Conservation (phyloP, 2,797 vertebrate genomes). For the Coccyzus lansbergi region DNA sequence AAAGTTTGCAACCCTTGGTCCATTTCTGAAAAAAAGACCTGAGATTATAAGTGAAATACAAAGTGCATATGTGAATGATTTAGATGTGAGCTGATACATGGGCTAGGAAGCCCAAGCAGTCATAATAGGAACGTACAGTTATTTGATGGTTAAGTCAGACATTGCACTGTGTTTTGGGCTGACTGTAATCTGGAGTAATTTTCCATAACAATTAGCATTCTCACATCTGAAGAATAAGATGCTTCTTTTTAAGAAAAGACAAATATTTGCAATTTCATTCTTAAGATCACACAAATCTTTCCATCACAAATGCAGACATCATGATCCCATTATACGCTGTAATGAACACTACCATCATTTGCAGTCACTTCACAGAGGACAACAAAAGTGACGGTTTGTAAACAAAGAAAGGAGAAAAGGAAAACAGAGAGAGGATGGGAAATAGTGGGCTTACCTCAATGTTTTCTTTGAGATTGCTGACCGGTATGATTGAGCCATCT, state of each 20-base stretch:
- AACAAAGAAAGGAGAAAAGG: background rate
- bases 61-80: background rate
- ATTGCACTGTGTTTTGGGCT: background rate
- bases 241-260: background rate
- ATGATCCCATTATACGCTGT: background rate
- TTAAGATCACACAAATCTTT: background rate
- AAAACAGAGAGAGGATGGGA: background rate
- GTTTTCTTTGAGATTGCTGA: slow-evolving; percentile 84
- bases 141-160: background rate
- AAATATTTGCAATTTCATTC: background rate
- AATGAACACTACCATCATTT: background rate
- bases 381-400: background rate
- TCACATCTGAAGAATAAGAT: background rate
- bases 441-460: slow-evolving; percentile 83
- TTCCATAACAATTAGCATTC: background rate
- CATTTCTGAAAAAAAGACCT: background rate
- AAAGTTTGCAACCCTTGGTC: background rate
- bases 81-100: background rate
- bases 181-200: background rate
- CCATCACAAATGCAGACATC: background rate
- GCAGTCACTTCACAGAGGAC: background rate
- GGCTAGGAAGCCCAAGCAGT: background rate
- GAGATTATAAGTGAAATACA: background rate
- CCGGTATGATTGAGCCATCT: slow-evolving; percentile 82
- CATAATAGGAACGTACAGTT: background rate